Conservation (phyloP, 2,888 invertebrate species). For the Chloroclystis v-ata region DNA sequence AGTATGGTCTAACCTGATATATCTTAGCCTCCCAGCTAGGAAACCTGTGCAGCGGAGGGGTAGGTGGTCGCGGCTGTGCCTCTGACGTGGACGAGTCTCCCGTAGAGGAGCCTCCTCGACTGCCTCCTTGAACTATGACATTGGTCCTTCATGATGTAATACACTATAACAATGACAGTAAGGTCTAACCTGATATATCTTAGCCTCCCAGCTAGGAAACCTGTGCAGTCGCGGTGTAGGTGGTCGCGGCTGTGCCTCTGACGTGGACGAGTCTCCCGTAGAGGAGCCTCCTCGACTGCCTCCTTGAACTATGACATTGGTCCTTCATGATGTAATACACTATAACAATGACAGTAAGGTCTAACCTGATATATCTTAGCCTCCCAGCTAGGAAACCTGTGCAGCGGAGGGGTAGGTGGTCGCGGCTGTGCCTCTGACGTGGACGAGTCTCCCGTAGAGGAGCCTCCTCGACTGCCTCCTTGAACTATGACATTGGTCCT, state of each 20-base stretch:
- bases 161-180: background rate
- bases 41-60: conserved; percentile 93
- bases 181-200: conserved; percentile 78
- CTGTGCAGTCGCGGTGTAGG: conserved; percentile 95
- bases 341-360: too few relatives aligned
- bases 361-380: conserved; percentile 84
- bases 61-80: conserved; percentile 81
- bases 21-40: conserved; percentile 98
- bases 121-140: background rate
- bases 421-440: conserved; percentile 62
- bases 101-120: conserved; percentile 66
- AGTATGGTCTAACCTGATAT: conserved; percentile 44
- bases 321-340: background rate
- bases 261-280: conserved; percentile 65
- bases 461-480: conserved; percentile 75
- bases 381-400: conserved; percentile 95
- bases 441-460: conserved; percentile 70
- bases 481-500: conserved; percentile 70
- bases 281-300: conserved; percentile 59
- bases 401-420: conserved; percentile 93
- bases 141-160: background rate
- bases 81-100: conserved; percentile 65
- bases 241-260: conserved; percentile 74
- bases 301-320: background rate
- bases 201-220: conserved; percentile 96